These are phyloP conservation scores for Aricia artaxerxes DNA, from an alignment of 2,888 invertebrate genomes.

Conservation along the genomic window DNA sequence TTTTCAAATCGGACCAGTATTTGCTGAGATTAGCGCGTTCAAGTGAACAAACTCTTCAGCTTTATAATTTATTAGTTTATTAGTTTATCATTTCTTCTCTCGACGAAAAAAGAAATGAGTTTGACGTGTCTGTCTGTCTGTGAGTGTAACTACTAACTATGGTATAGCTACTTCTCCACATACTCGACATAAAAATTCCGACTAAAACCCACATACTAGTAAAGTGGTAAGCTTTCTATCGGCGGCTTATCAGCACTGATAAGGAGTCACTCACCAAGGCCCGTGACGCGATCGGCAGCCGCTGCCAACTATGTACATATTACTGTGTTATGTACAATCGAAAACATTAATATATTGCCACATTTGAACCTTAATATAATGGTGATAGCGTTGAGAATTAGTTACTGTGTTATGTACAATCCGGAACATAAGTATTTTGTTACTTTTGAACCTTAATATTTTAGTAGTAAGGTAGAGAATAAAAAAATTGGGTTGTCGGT, in stretches of 20 bases:
- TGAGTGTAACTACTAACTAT: no score
- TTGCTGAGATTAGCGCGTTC: no score
- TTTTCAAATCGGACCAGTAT: no score
- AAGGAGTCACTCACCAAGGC: conserved; percentile 9
- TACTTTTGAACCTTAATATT: not conserved
- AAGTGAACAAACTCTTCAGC: no score
- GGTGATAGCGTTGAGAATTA: not conserved
- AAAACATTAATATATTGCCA: not conserved
- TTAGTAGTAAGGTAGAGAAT: not conserved
- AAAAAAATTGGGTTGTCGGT: not conserved
- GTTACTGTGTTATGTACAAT: not conserved
- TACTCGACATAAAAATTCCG: not conserved
- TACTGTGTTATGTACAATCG: not conserved
- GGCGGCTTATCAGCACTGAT: conserved; percentile 9
- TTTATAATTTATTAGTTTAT: no score
- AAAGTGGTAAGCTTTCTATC: conserved; percentile 7
- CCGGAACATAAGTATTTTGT: not conserved
- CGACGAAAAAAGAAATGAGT: no score
- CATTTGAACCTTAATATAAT: not conserved
- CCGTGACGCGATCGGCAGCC: conserved; percentile 16
- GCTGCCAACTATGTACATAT: conserved; percentile 12
- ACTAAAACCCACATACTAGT: conserved; percentile 15
- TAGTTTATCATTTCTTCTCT: no score
- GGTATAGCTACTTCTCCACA: not conserved
- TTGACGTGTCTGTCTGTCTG: no score